phyloP scores from a whole-genome alignment of 2,113 vertebrate species.

The Sigmodon hispidus region DNA sequence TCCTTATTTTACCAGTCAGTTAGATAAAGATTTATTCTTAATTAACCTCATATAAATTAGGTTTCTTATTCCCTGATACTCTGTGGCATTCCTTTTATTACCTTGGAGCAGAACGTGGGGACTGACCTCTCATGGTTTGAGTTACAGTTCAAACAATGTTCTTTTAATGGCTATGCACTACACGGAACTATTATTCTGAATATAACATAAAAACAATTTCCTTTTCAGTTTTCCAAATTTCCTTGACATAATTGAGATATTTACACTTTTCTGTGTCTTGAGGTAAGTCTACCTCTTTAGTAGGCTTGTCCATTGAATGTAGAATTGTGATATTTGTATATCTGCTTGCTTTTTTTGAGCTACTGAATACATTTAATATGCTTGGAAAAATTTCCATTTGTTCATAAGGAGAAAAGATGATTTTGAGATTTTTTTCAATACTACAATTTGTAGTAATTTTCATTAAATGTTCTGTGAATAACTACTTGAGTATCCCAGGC shows the following conservation, averaged over 20 bases:
- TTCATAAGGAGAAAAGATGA: background rate
- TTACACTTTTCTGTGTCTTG: background rate
- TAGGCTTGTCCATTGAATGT: background rate
- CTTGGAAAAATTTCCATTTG: background rate
- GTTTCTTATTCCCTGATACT: too few relatives aligned
- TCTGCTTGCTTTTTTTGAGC: background rate
- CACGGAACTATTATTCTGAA: background rate
- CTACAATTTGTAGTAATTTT: background rate
- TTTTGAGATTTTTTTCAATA: background rate
- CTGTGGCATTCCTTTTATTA: too few relatives aligned
- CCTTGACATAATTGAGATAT: background rate
- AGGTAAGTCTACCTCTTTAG: background rate
- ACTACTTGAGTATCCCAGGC: background rate
- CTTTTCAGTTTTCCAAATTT: background rate
- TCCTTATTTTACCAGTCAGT: too few relatives aligned
- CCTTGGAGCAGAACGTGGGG: too few relatives aligned
- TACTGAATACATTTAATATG: background rate
- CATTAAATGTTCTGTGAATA: background rate
- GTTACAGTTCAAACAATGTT: background rate
- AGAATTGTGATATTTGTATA: background rate
- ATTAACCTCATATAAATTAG: too few relatives aligned
- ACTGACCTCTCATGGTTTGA: too few relatives aligned
- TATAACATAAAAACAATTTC: background rate
- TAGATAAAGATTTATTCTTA: too few relatives aligned
- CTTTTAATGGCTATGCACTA: background rate